Evolutionary conservation across 2,797 vertebrate species (phyloP).

Genomic region (Cyprinella venusta): DNA sequence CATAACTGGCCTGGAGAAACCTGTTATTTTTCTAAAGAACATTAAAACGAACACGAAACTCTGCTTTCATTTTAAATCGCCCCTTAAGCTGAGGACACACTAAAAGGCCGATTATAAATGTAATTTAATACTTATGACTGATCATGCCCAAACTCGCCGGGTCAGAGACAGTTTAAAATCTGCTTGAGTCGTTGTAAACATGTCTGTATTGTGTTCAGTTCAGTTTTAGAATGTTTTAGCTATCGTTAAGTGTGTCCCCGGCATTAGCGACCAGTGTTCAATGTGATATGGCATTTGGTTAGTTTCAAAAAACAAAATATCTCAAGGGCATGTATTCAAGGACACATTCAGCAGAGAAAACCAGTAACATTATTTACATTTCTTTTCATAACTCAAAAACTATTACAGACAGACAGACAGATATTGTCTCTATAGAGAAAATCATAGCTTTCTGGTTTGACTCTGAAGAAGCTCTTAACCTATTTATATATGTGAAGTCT

Average conservation of each 20-base stretch:
- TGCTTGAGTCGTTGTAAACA: no score
- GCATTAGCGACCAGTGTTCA: neutral
- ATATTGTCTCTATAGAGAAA: conserved; percentile 19
- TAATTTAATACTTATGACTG: neutral
- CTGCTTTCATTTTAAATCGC: neutral
- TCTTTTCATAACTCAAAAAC: conserved; percentile 18
- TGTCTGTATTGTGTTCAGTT: no score
- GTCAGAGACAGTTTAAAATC: no score
- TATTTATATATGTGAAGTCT: conserved; percentile 4
- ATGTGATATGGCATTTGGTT: neutral
- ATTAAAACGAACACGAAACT: neutral
- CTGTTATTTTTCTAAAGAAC: neutral
- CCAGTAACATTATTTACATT: neutral
- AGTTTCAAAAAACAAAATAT: neutral
- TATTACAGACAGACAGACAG: neutral
- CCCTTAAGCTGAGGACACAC: no score
- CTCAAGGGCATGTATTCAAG: neutral
- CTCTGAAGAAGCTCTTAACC: conserved; percentile 31
- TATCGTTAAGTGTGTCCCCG: no score
- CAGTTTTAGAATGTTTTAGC: no score
- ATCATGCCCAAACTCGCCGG: no score
- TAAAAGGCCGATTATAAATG: neutral
- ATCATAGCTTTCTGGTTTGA: conserved; percentile 38
- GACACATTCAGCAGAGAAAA: neutral
- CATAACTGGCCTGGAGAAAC: conserved; percentile 6